Evolutionary conservation across 2,113 vertebrate genomes (phyloP).

Genomic region (Leptobrachium leishanense): DNA sequence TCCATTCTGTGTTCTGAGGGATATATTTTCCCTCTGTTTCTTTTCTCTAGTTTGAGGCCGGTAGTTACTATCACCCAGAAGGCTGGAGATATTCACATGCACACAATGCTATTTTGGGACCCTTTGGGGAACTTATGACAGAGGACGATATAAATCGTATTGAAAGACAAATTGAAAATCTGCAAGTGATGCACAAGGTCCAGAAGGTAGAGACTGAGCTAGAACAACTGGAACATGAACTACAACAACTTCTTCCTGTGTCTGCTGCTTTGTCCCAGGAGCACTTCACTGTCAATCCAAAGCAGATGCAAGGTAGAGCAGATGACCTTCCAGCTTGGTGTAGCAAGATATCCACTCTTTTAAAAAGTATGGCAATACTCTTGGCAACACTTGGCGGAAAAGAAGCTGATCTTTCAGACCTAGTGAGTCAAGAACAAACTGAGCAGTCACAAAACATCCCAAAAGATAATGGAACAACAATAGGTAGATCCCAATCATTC

Average conservation of each 20-base stretch:
- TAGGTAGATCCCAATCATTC: slow-evolving; percentile 84
- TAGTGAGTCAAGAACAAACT: slow-evolving; percentile 50
- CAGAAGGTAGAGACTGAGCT: slow-evolving; percentile 80
- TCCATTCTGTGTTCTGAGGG: slow-evolving; percentile 68
- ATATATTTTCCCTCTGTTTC: slow-evolving; percentile 65
- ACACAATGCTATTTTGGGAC: slow-evolving; percentile 80
- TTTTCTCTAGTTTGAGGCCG: slow-evolving; percentile 79
- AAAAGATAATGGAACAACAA: slow-evolving; percentile 55
- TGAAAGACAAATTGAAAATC: slow-evolving; percentile 93
- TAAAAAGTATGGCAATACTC: slow-evolving; percentile 79
- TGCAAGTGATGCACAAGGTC: slow-evolving; percentile 88
- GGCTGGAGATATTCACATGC: slow-evolving; percentile 79
- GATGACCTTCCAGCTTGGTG: slow-evolving; percentile 78
- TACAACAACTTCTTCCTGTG: slow-evolving; percentile 77
- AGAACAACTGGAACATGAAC: slow-evolving; percentile 76
- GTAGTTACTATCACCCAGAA: slow-evolving; percentile 76
- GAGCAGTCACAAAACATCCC: slow-evolving; percentile 38
- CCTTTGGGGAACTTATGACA: slow-evolving; percentile 87
- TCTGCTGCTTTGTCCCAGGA: slow-evolving; percentile 70
- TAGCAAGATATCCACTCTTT: slow-evolving; percentile 78
- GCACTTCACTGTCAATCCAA: slow-evolving; percentile 79
- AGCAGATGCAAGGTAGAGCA: slow-evolving; percentile 80
- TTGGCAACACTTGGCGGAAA: slow-evolving; percentile 75
- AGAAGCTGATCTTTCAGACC: slow-evolving; percentile 74
- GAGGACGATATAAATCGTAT: slow-evolving; percentile 85